A percentile compares a stretch with the other conserved stretches of the same genome.
These are phyloP conservation scores for zebrafish (Danio rerio) DNA, from an alignment of 2,113 vertebrate genomes.

Conservation along the genomic window GRCz12tu NC_133177.1:58992001-58992500, in stretches of 20 bases:
- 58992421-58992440: too few relatives aligned
- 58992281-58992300: too few relatives aligned
- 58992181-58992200: neutral
- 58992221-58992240: neutral
- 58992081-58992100: neutral
- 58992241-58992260: neutral
- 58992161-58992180: neutral
- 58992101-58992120: neutral
- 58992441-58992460: too few relatives aligned
- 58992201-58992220: neutral
- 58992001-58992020: neutral
- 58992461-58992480: too few relatives aligned
- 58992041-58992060: constrained; percentile 1
- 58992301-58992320: too few relatives aligned
- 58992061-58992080: neutral
- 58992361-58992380: too few relatives aligned
- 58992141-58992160: neutral
- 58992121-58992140: neutral
- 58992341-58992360: too few relatives aligned
- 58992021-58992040: neutral
- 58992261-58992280: too few relatives aligned
- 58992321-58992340: too few relatives aligned
- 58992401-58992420: too few relatives aligned
- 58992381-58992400: too few relatives aligned
- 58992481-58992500: too few relatives aligned